Conservation (phyloP, 2,113 vertebrate genomes). For the Calidris pugnax region DNA sequence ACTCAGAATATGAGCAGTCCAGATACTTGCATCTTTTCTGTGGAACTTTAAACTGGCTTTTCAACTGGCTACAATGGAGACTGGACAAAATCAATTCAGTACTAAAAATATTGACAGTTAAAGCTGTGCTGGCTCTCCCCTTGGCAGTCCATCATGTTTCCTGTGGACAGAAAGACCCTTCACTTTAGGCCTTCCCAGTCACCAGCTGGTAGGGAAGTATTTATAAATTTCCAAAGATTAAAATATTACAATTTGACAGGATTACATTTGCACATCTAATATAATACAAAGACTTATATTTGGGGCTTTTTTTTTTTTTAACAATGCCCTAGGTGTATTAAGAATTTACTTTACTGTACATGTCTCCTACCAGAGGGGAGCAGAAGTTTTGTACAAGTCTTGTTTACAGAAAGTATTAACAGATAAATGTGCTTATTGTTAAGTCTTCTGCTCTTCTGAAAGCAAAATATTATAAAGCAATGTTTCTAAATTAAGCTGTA, state of each 20-base stretch:
- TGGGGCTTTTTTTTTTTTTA: not conserved
- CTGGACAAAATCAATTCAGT: not conserved
- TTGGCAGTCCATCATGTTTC: not conserved
- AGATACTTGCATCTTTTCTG: not conserved
- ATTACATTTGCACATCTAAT: not conserved
- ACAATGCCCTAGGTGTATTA: not conserved
- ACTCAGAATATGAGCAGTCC: fast-evolving
- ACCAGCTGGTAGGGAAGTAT: not conserved
- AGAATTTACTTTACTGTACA: not conserved
- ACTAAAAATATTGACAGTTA: not conserved
- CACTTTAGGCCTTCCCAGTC: not conserved
- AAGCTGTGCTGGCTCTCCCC: not conserved
- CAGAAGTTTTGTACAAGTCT: not conserved
- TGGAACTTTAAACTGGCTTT: not conserved
- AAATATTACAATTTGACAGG: not conserved
- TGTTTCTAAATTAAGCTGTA: not conserved
- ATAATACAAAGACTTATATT: not conserved
- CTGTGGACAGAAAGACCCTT: not conserved
- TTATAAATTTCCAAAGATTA: not conserved
- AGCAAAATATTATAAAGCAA: not conserved
- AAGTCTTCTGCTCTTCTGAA: not conserved
- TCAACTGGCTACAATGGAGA: not conserved
- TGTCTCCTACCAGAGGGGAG: not conserved
- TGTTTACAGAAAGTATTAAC: not conserved
- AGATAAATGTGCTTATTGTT: not conserved